Evolutionary conservation across 2,113 vertebrate genomes (phyloP), one percentile per base, ranked within the genome.

Genomic region (Apaloderma vittatum): DNA sequence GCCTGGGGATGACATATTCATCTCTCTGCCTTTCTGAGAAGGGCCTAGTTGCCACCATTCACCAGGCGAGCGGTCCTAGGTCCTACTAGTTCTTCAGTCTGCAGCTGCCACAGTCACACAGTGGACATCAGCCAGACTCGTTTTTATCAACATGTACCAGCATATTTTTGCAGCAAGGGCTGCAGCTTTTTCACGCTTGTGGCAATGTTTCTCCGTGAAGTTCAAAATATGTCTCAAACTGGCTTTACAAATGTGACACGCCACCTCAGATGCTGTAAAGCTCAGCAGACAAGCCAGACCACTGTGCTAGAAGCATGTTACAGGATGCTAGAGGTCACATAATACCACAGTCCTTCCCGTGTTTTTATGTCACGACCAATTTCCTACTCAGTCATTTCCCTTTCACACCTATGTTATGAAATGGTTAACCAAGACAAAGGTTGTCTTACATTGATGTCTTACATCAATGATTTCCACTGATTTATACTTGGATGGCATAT

Each of bases 11-110:
- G 77, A 66, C 55, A 55, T 0, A 0, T 63, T 90, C 12, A 58
- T 52, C n/a, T 26, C 43, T 52, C 34, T 32, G 24, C 34, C 27
- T 16, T 43, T 84, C 54, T 66, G 70, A 72, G 71, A 65, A 68
- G 49, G n/a, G 30, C 65, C 37, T 34, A 19, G 45, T 74, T 73
- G 66, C 46, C 52, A 52, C 51, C 1, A 0, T 26, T 83, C 59
- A 32, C 21, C 1, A 1, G 9, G 22, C 5, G 1, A 58, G 37
- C 0, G 0, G 37, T 65, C 32, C 57, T 27, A 7, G 0, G 37
- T 65, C 32, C 57, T 27, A 7, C 20, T 51, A 58, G n/a, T 36
- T 54, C 78, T 57, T 59, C 67, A 40, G 45, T 40, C 52, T 71
- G 58, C 54, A 86, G 72, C 40, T 73, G 51, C 32, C 85, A 90